These are phyloP conservation scores for Globicephala melas DNA, from an alignment of 2,113 vertebrate species.

Conservation along the genomic window DNA sequence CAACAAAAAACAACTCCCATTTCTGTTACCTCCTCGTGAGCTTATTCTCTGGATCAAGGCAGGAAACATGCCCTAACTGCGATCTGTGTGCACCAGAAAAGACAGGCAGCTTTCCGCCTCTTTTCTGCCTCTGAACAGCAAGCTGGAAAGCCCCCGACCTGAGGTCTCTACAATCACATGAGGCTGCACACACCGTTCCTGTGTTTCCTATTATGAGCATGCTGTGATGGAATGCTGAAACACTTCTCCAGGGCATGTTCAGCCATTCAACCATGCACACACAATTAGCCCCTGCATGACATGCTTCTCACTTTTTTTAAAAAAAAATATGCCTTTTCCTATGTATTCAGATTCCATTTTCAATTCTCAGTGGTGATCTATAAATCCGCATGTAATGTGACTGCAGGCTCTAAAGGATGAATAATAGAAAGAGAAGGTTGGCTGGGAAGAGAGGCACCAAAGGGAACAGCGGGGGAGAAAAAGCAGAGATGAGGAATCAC, in stretches of 20 bases:
- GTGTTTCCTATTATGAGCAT: neutral
- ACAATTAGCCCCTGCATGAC: neutral
- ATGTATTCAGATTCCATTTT: neutral
- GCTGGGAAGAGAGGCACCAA: neutral
- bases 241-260: neutral
- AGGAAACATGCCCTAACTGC: rapidly evolving
- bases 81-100: neutral
- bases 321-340: neutral
- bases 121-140: neutral
- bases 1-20: too few relatives aligned
- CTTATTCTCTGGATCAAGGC: neutral
- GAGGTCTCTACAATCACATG: neutral
- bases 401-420: neutral
- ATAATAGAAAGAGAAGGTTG: neutral
- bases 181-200: neutral
- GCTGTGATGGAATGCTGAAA: neutral
- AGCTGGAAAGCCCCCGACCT: neutral
- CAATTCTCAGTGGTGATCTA: neutral
- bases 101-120: neutral
- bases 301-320: neutral
- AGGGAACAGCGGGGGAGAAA: neutral
- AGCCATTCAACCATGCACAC: neutral
- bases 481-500: neutral
- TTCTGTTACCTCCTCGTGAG: neutral
- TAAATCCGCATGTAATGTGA: neutral